Evolutionary conservation across 2,797 vertebrate species (phyloP).

Genomic region (Tachyglossus aculeatus): DNA sequence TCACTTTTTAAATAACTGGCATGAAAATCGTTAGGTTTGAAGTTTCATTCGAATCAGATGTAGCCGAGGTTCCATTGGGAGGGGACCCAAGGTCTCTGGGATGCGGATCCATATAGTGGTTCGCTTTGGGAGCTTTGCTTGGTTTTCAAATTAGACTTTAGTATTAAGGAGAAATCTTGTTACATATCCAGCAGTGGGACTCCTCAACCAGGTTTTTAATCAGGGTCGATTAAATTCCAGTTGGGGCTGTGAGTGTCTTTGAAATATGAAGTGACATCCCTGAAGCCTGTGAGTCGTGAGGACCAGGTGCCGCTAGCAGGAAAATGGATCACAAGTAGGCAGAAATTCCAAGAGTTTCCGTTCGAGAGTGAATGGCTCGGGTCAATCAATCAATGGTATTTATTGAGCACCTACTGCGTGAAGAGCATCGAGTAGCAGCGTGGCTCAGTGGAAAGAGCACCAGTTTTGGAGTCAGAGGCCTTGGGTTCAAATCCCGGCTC

Average conservation of each 20-base stretch:
- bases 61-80: constrained; percentile 56
- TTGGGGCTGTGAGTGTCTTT: constrained; percentile 8
- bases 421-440: no score
- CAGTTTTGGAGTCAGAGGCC: no score
- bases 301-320: no score
- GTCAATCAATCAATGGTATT: no score
- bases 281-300: no score
- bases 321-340: no score
- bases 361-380: no score
- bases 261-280: not conserved
- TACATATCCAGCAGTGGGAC: not conserved
- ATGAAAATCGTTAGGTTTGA: constrained; percentile 68
- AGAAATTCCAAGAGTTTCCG: no score
- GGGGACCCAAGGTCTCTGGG: constrained; percentile 24
- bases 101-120: not conserved
- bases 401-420: no score
- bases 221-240: not conserved
- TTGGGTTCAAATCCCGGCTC: no score
- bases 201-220: constrained; percentile 7
- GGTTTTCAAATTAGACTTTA: not conserved
- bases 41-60: constrained; percentile 76
- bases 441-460: no score
- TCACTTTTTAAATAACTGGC: constrained; percentile 70
- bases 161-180: constrained; percentile 1
- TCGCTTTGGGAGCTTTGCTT: not conserved